A percentile compares a stretch with the other conserved stretches of the same genome.
phyloP scores from a whole-genome alignment of 2,113 vertebrate genomes.

The Sterna hirundo region DNA sequence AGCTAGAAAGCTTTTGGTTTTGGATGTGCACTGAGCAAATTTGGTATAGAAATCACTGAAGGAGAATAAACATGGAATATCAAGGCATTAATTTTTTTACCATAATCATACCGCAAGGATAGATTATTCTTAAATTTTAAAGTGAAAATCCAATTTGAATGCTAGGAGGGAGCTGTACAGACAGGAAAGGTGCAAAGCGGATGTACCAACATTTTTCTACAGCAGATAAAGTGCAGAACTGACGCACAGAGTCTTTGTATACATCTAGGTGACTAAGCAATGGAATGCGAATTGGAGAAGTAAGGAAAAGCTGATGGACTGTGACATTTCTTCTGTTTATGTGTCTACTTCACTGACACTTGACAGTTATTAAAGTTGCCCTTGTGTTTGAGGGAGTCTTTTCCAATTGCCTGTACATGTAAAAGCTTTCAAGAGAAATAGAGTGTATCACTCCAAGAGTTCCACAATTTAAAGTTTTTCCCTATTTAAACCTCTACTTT shows the following conservation, averaged over 20 bases:
- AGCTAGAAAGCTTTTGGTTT: not conserved
- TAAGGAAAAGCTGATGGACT: conserved; percentile 43
- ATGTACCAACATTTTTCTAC: not conserved
- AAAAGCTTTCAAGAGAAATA: conserved; percentile 51
- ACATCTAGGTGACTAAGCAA: not conserved
- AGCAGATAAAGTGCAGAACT: not conserved
- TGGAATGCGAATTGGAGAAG: not conserved
- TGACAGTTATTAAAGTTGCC: conserved; percentile 49
- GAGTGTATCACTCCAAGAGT: not conserved
- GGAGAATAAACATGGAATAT: not conserved
- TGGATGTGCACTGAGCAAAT: not conserved
- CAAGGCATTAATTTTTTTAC: not conserved
- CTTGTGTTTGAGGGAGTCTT: conserved; percentile 45
- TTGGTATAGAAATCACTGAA: not conserved
- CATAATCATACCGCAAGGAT: not conserved
- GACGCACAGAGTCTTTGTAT: not conserved
- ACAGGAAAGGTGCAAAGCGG: not conserved
- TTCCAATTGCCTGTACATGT: conserved; percentile 50
- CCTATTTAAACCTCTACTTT: conserved; percentile 21
- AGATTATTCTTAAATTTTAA: not conserved
- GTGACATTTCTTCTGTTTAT: conserved; percentile 47
- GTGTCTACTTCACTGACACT: conserved; percentile 26
- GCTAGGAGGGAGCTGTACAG: not conserved
- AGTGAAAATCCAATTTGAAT: not conserved
- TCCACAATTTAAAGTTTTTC: conserved; percentile 29